Conservation (phyloP, 2,888 invertebrate genomes). For the Allacma fusca region DNA sequence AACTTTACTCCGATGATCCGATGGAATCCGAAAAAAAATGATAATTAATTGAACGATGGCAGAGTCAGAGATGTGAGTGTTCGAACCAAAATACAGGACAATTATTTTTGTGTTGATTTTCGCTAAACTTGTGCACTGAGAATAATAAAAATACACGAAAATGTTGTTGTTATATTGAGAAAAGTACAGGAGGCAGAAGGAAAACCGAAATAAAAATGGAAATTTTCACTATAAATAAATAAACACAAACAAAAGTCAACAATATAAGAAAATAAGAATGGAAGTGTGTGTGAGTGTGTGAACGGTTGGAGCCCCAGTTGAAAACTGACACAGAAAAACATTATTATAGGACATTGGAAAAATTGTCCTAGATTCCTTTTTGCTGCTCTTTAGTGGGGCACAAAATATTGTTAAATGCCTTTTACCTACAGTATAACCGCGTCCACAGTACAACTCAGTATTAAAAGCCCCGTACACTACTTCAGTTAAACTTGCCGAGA, state of each 20-base stretch:
- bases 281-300: slow-evolving; percentile 48
- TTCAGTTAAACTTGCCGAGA: background rate
- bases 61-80: too few species aligned
- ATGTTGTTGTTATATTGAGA: too few species aligned
- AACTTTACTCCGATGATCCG: background rate
- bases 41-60: too few species aligned
- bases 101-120: too few species aligned
- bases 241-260: slow-evolving; percentile 22
- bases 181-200: background rate
- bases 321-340: slow-evolving; percentile 61
- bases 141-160: background rate
- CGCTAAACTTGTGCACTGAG: too few species aligned
- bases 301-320: slow-evolving; percentile 60
- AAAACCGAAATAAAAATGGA: slow-evolving; percentile 23
- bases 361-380: slow-evolving; percentile 47
- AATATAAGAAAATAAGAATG: slow-evolving; percentile 23
- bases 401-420: slow-evolving; percentile 45
- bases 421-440: slow-evolving; percentile 35
- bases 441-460: background rate
- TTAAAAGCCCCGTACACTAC: background rate
- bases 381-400: slow-evolving; percentile 46
- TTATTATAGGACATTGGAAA: slow-evolving; percentile 48
- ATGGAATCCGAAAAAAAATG: background rate
- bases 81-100: too few species aligned
- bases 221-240: slow-evolving; percentile 24